Percentiles rank a stretch among this genome's conserved stretches.
Evolutionary conservation across 2,797 vertebrate species (phyloP).

Genomic region (Cichlasoma orientale): DNA sequence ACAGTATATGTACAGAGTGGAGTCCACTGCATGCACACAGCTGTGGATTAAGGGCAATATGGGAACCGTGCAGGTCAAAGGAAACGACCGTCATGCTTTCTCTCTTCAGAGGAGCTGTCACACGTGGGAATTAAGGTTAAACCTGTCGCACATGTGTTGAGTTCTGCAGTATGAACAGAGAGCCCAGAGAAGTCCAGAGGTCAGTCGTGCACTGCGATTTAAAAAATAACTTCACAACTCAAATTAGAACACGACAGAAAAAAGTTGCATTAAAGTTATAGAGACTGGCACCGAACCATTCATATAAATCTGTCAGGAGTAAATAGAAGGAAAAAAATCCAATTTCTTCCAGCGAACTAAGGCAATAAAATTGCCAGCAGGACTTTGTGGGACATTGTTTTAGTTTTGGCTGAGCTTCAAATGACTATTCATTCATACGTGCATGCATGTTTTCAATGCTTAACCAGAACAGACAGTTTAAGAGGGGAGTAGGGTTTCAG

Average conservation of each 20-base stretch:
- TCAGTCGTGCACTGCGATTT: background rate
- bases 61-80: conserved; percentile 12
- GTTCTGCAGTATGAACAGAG: background rate
- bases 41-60: background rate
- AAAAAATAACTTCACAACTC: conserved; percentile 37
- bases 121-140: conserved; percentile 5
- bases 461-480: conserved; percentile 47
- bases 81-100: background rate
- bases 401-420: conserved; percentile 5
- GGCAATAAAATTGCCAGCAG: conserved; percentile 17
- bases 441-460: conserved; percentile 14
- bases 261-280: background rate
- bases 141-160: background rate
- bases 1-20: background rate
- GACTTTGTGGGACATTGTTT: conserved; percentile 14
- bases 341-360: background rate
- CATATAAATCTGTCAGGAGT: conserved; percentile 1
- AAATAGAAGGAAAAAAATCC: background rate
- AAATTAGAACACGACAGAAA: background rate
- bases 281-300: background rate
- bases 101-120: conserved; percentile 5
- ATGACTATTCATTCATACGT: conserved; percentile 8
- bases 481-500: conserved; percentile 36
- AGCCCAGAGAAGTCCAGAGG: conserved; percentile 3
- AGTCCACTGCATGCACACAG: background rate